Evolutionary conservation across 1,140 invertebrate genomes (phyloP).

Genomic region (Atta texana): DNA sequence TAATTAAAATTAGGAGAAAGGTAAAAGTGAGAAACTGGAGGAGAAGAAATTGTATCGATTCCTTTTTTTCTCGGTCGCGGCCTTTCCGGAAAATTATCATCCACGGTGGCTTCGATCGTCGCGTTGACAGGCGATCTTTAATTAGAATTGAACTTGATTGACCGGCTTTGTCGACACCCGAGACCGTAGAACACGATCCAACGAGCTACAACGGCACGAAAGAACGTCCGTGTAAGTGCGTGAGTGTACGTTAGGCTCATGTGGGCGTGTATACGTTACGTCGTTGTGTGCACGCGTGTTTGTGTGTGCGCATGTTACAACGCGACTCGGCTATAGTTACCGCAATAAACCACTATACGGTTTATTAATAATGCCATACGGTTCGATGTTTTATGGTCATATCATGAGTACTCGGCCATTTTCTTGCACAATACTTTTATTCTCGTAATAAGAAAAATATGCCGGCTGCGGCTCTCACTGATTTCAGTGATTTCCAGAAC

Average conservation of each 20-base stretch:
- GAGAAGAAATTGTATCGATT: not conserved
- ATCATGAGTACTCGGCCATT: conserved; percentile 80
- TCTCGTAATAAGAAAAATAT: conserved; percentile 76
- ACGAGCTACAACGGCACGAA: conserved; percentile 68
- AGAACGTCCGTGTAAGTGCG: conserved; percentile 62
- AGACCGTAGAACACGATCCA: conserved; percentile 73
- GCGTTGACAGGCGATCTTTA: conserved; percentile 71
- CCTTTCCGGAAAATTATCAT: conserved; percentile 69
- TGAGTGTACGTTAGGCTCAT: conserved; percentile 7
- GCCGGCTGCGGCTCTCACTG: conserved; percentile 36
- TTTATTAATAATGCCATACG: conserved; percentile 84
- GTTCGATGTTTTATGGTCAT: conserved; percentile 82
- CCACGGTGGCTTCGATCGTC: conserved; percentile 59
- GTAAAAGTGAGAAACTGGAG: not conserved
- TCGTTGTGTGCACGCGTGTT: conserved; percentile 30
- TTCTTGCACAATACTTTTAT: conserved; percentile 83
- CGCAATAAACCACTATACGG: conserved; percentile 78
- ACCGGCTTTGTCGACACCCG: conserved; percentile 74
- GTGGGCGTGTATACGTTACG: conserved; percentile 17
- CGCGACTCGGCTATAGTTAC: conserved; percentile 73
- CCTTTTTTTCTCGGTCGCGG: conserved; percentile 25
- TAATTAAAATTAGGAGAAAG: not conserved
- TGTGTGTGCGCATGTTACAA: conserved; percentile 27
- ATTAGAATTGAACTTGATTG: conserved; percentile 75
- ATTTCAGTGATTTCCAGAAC: conserved; percentile 5